Base-by-base conservation (phyloP, 2,888 invertebrate species). In the Phortica magna region DNA sequence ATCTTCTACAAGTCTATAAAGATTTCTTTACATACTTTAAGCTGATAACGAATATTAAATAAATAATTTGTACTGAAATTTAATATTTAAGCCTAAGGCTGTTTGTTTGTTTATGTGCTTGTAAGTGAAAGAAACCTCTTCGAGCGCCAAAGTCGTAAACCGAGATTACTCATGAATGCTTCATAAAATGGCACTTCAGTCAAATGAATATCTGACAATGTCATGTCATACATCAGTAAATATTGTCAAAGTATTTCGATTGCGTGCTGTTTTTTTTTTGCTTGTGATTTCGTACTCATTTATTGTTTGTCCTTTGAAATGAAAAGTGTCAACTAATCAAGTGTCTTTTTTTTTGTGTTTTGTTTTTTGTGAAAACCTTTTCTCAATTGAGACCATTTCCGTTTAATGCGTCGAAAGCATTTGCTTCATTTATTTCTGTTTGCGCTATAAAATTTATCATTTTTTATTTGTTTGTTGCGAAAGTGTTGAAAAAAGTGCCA, bases 301-400 rank as follows among this genome's bases (percentile, higher is more conserved):
- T 53, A n/a, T 53, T 53, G n/a, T 53, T 53, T 53, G 53, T 7
- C 7, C 76, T 78, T 31, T 80, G 76, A 64, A 73, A 81, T 76
- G 80, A 85, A 87, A 80, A 81, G 88, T 87, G 87, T 85, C 88
- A 85, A 88, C 88, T 87, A 88, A 85, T 85, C 85, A 85, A 85
- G 83, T 81, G 87, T 17, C 70, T 71, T 79, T 67, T 12, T 2
- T 10, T 42, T 41, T 31, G 42, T 31, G 2, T 67, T 67, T 22
- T 22, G 14, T 1, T 17, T 6, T 1, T 14, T 4, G 14, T n/a
- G 12, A n/a, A 53, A 53, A 53, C 53, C 53, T 53, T 53, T 53
- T 12, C 19, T 14, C 19, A 64, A 64, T 19, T 42, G 43, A 42
- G 42, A 2, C 43, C 42, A 67, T 67, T 67, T 42, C 7, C 39